Evolutionary conservation across 2,113 vertebrate genomes (phyloP).

Genomic region (Telmatochromis sp.): DNA sequence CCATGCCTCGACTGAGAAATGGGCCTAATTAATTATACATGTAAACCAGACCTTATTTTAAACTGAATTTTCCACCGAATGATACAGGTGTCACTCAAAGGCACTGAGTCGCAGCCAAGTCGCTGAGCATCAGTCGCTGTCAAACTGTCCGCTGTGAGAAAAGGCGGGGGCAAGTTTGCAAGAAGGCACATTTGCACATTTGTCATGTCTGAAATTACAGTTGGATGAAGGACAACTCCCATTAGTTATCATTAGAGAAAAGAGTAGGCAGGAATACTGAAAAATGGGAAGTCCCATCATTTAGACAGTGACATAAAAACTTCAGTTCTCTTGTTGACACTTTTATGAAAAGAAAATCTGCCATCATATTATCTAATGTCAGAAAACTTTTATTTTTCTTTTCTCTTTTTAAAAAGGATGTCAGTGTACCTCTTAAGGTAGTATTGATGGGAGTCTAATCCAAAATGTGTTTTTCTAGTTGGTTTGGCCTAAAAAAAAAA

Average conservation of each 20-base stretch:
- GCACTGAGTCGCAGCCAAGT: background rate
- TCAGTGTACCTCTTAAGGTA: background rate
- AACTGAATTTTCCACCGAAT: slow-evolving; percentile 26
- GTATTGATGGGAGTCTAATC: background rate
- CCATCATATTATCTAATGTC: background rate
- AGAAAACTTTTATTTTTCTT: background rate
- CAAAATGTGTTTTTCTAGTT: background rate
- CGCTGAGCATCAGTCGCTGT: background rate
- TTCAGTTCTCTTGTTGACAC: slow-evolving; percentile 9
- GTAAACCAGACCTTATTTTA: slow-evolving; percentile 38
- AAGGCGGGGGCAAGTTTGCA: background rate
- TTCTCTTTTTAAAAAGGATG: background rate
- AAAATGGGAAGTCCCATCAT: slow-evolving; percentile 2
- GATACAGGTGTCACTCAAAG: slow-evolving; percentile 43
- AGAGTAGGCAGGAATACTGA: background rate
- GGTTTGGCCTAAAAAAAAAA: background rate
- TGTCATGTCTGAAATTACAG: slow-evolving; percentile 44
- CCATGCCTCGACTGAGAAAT: slow-evolving; percentile 9
- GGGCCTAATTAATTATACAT: slow-evolving; percentile 55
- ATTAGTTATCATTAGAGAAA: slow-evolving; percentile 35
- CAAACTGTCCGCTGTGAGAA: background rate
- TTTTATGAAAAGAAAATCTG: background rate
- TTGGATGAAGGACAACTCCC: slow-evolving; percentile 11
- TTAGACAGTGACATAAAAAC: background rate
- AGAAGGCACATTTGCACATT: slow-evolving; percentile 29